phyloP scores from a whole-genome alignment of 2,888 invertebrate genomes.

The Catocala nupta region DNA sequence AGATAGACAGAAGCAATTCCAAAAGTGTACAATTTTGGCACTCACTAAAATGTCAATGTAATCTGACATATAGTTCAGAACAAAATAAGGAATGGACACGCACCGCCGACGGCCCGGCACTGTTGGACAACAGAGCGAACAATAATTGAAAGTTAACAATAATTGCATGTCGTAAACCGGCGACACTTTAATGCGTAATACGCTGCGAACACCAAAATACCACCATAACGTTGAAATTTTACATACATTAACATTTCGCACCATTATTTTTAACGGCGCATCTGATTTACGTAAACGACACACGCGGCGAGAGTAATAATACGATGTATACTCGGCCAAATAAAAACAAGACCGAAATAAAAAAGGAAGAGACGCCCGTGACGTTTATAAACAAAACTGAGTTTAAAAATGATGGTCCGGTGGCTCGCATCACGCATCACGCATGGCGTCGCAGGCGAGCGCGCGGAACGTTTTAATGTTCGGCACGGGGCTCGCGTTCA shows the following conservation, averaged over 20 bases:
- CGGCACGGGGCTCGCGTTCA: conserved; percentile 53
- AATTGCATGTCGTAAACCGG: conserved; percentile 46
- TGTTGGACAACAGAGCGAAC: conserved; percentile 45
- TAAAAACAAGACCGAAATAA: conserved; percentile 49
- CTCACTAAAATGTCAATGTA: too few relatives aligned
- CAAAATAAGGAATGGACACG: conserved; percentile 10
- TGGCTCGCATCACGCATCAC: conserved; percentile 53
- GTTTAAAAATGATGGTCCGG: conserved; percentile 75
- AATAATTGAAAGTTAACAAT: conserved; percentile 54
- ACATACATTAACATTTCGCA: conserved; percentile 56
- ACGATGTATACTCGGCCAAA: conserved; percentile 37
- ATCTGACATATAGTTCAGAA: neutral
- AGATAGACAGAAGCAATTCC: too few relatives aligned
- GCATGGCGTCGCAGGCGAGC: conserved; percentile 70
- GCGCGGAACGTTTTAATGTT: conserved; percentile 82
- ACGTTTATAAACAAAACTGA: conserved; percentile 73
- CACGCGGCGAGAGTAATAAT: conserved; percentile 41
- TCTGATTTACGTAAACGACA: conserved; percentile 64
- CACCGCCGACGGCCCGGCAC: conserved; percentile 30
- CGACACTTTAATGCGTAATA: conserved; percentile 45
- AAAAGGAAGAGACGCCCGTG: conserved; percentile 59
- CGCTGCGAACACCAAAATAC: conserved; percentile 43
- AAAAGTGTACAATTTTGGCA: too few relatives aligned
- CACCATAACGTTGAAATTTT: conserved; percentile 43
- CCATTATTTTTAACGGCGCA: conserved; percentile 74